Base-by-base conservation (phyloP, 2,797 vertebrate genomes). In the Danionella dracula region DNA sequence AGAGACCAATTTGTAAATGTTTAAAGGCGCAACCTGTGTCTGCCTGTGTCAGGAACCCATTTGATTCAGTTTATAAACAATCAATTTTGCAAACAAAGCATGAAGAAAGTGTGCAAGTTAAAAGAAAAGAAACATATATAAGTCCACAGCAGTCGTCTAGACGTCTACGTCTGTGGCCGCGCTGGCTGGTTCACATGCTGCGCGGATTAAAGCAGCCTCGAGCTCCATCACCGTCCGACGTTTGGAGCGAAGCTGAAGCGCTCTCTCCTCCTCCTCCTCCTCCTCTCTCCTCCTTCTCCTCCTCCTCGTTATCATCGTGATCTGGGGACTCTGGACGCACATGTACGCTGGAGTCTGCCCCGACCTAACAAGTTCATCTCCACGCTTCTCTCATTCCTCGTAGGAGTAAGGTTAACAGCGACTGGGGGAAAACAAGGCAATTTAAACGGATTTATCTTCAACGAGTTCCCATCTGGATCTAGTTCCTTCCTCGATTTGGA, bases 31-130 rank as follows among this genome's bases (percentile, higher is more conserved):
- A 45, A 54, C 63, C 63, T 20, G 63, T 59, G 66, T 63, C 46
- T 50, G 50, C 31, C 12, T 35, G 50, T 17, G 40, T 31, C 66
- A 19, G 54, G 66, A 70, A 66, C 61, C 66, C 29, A 70, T 42
- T 66, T 63, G 42, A 29, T 27, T 38, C 46, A 46, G 34, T 38
- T 69, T 60, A 50, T 29, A 59, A 40, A 49, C 63, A 59, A 17
- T 34, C 57, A 56, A 64, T 32, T 63, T 34, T 15, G 41, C 11
- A 11, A 56, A 37, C 37, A 29, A 27, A 6, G 12, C 29, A 27
- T 35, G 1, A 45, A 54, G 11, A 35, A 66, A 48, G 32, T 11
- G 32, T 56, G 41, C 16, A 12, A 2, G 4, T 20, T 5, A 56
- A 27, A 38, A 17, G 0, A 23, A 27, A 11, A 15, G 12, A 42